Base-by-base conservation (phyloP, 2,797 vertebrate species). In the Tadarida brasiliensis region DNA sequence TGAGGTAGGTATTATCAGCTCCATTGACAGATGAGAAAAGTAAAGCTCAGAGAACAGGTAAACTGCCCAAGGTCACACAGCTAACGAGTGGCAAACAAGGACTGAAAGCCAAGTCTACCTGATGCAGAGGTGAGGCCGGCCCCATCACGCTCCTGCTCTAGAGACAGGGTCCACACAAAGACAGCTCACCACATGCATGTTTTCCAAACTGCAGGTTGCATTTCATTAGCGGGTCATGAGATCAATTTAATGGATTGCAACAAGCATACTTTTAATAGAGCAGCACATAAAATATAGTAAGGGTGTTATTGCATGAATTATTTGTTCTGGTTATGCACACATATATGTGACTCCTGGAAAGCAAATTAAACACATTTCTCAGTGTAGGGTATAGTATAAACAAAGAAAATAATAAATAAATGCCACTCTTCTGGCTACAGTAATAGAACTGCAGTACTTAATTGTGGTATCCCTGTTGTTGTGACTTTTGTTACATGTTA, bases 351-450 rank as follows among this genome's bases (percentile, higher is more conserved):
- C 59, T 85, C 92, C 51, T 67, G 2, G 19, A 54, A 11, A 73
- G 51, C 56, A 83, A 67, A 76, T 92, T 30, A 71, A 70, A 80
- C 30, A 20, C 51, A 84, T 71, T 81, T 96, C 56, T 90, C 91
- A 84, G 33, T 56, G 7, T 33, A 73, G 30, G 35, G 5, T 63
- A 19, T 33, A 12, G 44, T 44, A 86, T 57, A 54, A 11, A 26
- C 87, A 80, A 73, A 65, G 24, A 47, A 85, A 77, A 24, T 39
- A 67, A 39, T 63, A 73, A 82, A 28, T 4, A 20, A 67, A 85
- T 78, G 35, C 14, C 49, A 71, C n/a, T 65, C 35, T 11, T 87
- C 44, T 57, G 44, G 5, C 56, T 67, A 28, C 5, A 28, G 17
- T 68, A 67, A 85, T 35, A 59, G 82, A 94, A 35, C 35, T 35